Conservation (phyloP, 2,797 vertebrate genomes). For the Anomalospiza imberbis region DNA sequence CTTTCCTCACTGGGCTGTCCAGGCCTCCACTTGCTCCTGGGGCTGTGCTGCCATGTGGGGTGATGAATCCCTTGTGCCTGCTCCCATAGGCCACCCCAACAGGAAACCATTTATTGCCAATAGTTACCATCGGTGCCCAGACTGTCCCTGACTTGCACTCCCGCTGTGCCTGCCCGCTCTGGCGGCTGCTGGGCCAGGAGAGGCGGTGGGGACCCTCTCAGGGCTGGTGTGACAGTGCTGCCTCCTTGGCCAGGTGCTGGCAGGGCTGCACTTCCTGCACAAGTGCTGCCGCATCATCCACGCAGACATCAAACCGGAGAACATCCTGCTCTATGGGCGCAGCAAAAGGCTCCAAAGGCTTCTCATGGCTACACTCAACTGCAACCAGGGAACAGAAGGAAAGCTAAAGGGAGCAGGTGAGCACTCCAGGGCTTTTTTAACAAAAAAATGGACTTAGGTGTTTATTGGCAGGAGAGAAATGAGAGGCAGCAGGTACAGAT, state of each 20-base stretch:
- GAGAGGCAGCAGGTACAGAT: background rate
- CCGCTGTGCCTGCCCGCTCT: fast-evolving
- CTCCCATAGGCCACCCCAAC: background rate
- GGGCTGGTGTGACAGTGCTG: background rate
- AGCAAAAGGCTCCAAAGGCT: conserved; percentile 61
- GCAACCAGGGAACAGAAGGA: background rate
- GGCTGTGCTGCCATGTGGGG: fast-evolving
- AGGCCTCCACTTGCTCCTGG: background rate
- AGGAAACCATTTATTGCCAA: background rate
- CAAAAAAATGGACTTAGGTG: background rate
- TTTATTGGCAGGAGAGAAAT: background rate
- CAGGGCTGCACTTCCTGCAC: conserved; percentile 85
- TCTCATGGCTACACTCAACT: background rate
- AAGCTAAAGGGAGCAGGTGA: conserved; percentile 23
- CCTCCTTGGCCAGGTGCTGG: conserved; percentile 76
- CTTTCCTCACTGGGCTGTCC: background rate
- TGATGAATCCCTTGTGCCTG: background rate
- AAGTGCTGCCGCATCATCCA: conserved; percentile 84
- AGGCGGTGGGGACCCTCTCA: fast-evolving
- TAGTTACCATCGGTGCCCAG: background rate
- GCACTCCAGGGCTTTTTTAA: background rate
- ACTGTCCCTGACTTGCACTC: fast-evolving
- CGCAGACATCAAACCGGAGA: conserved; percentile 86
- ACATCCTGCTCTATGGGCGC: conserved; percentile 75
- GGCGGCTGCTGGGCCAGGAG: background rate